These are phyloP conservation scores for Xiphias gladius DNA, from an alignment of 2,113 vertebrate species.

Conservation along the genomic window DNA sequence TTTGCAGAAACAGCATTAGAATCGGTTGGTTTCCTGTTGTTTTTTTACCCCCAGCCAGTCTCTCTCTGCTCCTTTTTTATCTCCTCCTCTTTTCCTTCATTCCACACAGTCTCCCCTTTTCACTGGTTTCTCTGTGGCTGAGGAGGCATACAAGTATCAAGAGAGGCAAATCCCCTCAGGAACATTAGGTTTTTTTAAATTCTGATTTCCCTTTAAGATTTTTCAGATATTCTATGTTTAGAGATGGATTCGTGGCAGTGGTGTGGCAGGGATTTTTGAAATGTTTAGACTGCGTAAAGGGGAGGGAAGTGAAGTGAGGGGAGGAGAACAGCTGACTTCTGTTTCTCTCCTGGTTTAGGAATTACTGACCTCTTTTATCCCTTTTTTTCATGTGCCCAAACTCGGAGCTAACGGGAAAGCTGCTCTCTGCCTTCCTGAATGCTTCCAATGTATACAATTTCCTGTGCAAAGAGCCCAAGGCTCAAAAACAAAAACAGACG, in stretches of 20 bases:
- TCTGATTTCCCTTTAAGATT: conserved; percentile 22
- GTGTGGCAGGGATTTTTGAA: conserved; percentile 55
- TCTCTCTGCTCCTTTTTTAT: conserved; percentile 67
- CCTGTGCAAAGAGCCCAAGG: conserved; percentile 84
- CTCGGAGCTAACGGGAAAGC: conserved; percentile 80
- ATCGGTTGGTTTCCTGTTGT: conserved; percentile 79
- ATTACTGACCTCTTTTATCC: conserved; percentile 69
- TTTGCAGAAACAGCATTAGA: conserved; percentile 77
- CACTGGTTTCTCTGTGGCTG: conserved; percentile 65
- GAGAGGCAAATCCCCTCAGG: conserved; percentile 37
- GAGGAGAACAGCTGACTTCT: conserved; percentile 79
- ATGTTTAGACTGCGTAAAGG: conserved; percentile 54
- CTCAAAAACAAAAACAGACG: conserved; percentile 87
- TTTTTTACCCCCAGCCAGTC: conserved; percentile 71
- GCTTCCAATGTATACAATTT: conserved; percentile 86
- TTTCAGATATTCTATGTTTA: conserved; percentile 36
- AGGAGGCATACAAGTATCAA: conserved; percentile 39
- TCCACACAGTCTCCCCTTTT: conserved; percentile 75
- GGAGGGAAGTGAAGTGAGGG: conserved; percentile 61
- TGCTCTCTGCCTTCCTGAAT: conserved; percentile 83
- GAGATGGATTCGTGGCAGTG: conserved; percentile 51
- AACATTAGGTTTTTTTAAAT: conserved; percentile 29
- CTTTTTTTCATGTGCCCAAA: conserved; percentile 65
- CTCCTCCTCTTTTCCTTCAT: conserved; percentile 83
- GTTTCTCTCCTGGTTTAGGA: conserved; percentile 71